Evolutionary conservation across 2,888 invertebrate genomes (phyloP).

Genomic region (Leptogaster cylindrica): DNA sequence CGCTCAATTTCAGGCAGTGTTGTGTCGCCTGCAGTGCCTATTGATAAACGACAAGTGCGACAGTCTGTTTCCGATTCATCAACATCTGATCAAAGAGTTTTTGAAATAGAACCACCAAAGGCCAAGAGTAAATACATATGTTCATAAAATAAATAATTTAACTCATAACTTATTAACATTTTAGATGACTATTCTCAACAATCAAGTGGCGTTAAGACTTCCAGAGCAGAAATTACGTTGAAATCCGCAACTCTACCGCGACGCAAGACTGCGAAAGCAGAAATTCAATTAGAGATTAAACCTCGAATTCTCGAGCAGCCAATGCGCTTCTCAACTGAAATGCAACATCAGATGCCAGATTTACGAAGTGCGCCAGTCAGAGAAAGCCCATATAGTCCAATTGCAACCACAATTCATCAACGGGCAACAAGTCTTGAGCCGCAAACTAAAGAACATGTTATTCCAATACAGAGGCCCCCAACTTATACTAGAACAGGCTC

Average conservation of each 20-base stretch:
- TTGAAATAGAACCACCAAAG: slow-evolving; percentile 23
- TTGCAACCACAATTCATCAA: slow-evolving; percentile 55
- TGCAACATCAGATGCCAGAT: slow-evolving; percentile 66
- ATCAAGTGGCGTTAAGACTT: slow-evolving; percentile 63
- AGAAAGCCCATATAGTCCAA: slow-evolving; percentile 59
- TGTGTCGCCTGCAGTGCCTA: slow-evolving; percentile 51
- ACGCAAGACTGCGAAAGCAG: slow-evolving; percentile 70
- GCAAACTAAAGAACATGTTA: slow-evolving; percentile 69
- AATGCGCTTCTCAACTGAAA: slow-evolving; percentile 68
- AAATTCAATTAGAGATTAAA: slow-evolving; percentile 68
- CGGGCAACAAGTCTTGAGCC: slow-evolving; percentile 68
- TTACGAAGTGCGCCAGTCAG: slow-evolving; percentile 61
- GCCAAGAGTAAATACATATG: too few species aligned
- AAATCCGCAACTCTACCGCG: slow-evolving; percentile 73
- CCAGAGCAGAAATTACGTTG: slow-evolving; percentile 70
- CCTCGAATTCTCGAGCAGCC: slow-evolving; percentile 58
- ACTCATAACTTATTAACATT: neutral
- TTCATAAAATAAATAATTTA: too few species aligned
- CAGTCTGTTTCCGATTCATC: slow-evolving; percentile 51
- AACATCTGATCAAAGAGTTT: slow-evolving; percentile 56
- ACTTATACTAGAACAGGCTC: slow-evolving; percentile 58
- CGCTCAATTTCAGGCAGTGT: slow-evolving; percentile 68
- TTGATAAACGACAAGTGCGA: slow-evolving; percentile 39
- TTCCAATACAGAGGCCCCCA: slow-evolving; percentile 68
- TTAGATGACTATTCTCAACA: slow-evolving; percentile 33